A percentile compares a stretch with the other conserved stretches of the same genome.
Conservation (phyloP, 2,797 vertebrate genomes). For the Eurystomus glaucurus region DNA sequence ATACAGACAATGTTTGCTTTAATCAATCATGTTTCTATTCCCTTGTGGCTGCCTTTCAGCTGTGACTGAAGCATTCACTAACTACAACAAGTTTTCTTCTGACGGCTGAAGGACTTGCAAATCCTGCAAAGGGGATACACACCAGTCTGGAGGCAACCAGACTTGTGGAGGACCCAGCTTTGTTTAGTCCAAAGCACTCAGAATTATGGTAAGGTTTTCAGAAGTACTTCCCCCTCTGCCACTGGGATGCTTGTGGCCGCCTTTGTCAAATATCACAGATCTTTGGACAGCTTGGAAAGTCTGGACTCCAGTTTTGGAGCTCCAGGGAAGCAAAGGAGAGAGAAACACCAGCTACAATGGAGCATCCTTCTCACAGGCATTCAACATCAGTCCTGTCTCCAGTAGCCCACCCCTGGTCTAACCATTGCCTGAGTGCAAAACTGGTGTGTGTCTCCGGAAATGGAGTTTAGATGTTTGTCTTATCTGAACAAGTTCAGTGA, state of each 20-base stretch:
- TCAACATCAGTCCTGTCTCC: neutral
- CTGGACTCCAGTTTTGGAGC: neutral
- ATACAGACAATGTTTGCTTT: neutral
- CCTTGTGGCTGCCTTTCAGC: neutral
- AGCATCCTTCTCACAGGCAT: neutral
- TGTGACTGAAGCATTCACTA: neutral
- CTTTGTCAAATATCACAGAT: neutral
- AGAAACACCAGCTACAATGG: neutral
- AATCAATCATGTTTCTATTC: neutral
- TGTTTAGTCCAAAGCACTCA: neutral
- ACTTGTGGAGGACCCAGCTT: neutral
- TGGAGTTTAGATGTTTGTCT: constrained; percentile 80
- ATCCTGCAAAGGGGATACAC: neutral
- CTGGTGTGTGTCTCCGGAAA: constrained; percentile 66
- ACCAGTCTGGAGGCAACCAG: fast-evolving
- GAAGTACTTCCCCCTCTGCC: neutral
- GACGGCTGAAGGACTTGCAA: neutral
- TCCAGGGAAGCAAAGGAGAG: neutral
- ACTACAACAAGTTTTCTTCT: neutral
- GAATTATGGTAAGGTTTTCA: neutral
- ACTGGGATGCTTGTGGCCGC: neutral
- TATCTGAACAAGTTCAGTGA: constrained; percentile 76
- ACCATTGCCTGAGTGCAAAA: constrained; percentile 45
- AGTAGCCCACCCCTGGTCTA: neutral
- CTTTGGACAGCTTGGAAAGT: neutral